Evolutionary conservation across 2,797 vertebrate species (phyloP).

Genomic region (Chaunax sp.): DNA sequence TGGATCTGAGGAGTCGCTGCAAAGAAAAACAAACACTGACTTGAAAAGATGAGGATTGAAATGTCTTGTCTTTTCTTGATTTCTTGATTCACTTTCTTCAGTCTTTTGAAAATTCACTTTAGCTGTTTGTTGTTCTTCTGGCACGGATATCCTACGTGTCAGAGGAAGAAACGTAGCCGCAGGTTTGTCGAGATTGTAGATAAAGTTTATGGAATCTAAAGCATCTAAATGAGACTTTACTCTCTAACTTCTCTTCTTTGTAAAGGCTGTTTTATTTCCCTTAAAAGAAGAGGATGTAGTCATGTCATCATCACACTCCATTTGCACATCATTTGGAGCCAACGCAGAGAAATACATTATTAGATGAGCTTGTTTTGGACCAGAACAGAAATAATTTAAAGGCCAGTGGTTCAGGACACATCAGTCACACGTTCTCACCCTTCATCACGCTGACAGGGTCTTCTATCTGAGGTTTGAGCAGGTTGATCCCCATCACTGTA

Average conservation of each 20-base stretch:
- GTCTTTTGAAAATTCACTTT: background rate
- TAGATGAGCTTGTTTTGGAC: background rate
- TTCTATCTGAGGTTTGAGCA: slow-evolving; percentile 92
- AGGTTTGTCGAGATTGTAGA: no score
- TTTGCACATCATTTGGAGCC: background rate
- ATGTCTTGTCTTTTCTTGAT: slow-evolving; percentile 5
- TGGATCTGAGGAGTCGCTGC: slow-evolving; percentile 95
- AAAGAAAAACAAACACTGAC: slow-evolving; percentile 46
- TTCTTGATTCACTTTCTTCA: slow-evolving; percentile 6
- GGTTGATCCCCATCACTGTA: slow-evolving; percentile 97
- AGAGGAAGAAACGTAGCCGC: no score
- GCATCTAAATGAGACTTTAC: background rate
- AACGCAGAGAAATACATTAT: background rate
- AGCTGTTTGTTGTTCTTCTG: background rate
- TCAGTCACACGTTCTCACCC: slow-evolving; percentile 77
- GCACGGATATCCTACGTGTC: no score
- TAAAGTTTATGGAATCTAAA: background rate
- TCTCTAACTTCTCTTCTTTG: background rate
- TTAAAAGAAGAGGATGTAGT: slow-evolving; percentile 14
- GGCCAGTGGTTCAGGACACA: background rate
- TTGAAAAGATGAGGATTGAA: slow-evolving; percentile 26
- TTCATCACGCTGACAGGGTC: slow-evolving; percentile 95
- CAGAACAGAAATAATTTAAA: background rate
- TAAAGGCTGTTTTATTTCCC: background rate
- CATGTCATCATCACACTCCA: background rate